These are phyloP conservation scores for Macaca mulatta DNA, from an alignment of 2,113 vertebrate species.

Conservation along the genomic window DNA sequence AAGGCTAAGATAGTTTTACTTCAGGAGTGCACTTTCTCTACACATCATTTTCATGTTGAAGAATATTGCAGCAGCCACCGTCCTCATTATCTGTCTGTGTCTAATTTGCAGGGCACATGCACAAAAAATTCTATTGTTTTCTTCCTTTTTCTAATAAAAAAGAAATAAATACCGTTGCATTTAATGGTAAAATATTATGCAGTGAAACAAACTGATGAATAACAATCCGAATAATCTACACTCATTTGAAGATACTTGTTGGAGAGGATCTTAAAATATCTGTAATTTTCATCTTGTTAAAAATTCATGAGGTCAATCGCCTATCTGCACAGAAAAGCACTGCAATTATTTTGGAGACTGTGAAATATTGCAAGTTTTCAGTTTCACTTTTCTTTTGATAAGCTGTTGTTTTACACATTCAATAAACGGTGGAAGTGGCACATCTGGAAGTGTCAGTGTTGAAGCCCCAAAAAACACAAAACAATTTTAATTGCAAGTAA, in stretches of 20 bases:
- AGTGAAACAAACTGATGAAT: neutral
- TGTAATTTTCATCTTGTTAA: slow-evolving; percentile 10
- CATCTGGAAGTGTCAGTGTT: neutral
- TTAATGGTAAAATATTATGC: neutral
- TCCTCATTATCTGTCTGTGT: neutral
- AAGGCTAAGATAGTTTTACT: neutral
- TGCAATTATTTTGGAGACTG: neutral
- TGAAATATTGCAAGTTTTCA: slow-evolving; percentile 3
- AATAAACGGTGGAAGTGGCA: neutral
- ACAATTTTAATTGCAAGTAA: neutral
- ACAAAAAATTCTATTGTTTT: neutral
- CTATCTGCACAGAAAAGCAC: neutral
- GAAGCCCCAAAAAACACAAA: neutral
- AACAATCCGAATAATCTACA: neutral
- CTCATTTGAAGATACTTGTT: neutral
- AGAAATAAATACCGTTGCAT: neutral
- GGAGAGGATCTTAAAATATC: slow-evolving; percentile 35
- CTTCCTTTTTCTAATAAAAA: neutral
- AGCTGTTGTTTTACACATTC: slow-evolving; percentile 39
- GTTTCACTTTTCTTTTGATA: neutral
- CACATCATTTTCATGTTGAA: neutral
- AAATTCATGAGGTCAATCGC: slow-evolving; percentile 26
- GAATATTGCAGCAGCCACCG: neutral
- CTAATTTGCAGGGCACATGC: neutral
- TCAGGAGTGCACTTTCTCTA: neutral